phyloP scores from a whole-genome alignment of 2,113 vertebrate species.

The Montifringilla adamsi region DNA sequence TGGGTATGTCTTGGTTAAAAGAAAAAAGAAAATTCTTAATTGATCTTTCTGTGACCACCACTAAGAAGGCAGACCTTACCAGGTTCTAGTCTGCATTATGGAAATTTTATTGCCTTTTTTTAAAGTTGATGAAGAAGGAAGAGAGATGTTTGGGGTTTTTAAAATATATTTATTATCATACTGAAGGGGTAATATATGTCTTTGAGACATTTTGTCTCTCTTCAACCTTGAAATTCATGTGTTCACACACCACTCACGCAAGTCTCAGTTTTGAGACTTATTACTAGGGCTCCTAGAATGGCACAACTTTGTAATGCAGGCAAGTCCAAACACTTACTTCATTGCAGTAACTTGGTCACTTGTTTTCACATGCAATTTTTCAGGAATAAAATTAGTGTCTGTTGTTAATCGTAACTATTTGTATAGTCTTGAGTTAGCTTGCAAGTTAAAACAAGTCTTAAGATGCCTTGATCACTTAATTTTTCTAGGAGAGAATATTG shows the following conservation, averaged over 20 bases:
- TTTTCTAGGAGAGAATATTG: background rate
- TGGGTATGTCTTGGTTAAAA: background rate
- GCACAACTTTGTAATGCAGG: background rate
- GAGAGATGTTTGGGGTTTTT: background rate
- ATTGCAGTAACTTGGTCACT: background rate
- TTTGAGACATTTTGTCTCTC: background rate
- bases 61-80: background rate
- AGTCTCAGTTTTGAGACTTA: background rate
- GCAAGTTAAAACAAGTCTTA: background rate
- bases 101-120: background rate
- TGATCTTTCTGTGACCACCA: background rate
- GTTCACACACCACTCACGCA: background rate
- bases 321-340: background rate
- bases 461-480: background rate
- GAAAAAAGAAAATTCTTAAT: background rate
- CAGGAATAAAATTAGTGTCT: background rate
- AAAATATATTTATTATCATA: background rate
- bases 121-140: background rate
- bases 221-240: background rate
- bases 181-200: background rate
- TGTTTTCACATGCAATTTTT: slow-evolving; percentile 4
- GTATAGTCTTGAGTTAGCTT: background rate
- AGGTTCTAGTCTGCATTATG: background rate
- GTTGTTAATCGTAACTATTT: background rate
- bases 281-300: background rate